phyloP scores from a whole-genome alignment of 2,888 invertebrate species.

The Trypoxylon attenuatum region DNA sequence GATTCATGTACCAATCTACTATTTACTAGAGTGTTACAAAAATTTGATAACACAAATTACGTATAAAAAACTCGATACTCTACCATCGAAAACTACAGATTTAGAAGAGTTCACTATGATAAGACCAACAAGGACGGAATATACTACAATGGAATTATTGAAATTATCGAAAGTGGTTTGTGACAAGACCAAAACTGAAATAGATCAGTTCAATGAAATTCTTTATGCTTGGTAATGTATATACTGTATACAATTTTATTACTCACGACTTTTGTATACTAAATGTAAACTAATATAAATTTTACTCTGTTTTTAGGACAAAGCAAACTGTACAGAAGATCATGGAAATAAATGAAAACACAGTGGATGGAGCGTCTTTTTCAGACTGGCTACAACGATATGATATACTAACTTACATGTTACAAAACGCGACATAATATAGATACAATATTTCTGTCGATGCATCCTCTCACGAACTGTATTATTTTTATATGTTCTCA shows the following conservation, averaged over 20 bases:
- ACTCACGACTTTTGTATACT: neutral
- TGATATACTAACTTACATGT: constrained; percentile 60
- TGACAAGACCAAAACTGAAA: constrained; percentile 51
- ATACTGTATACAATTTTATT: too few species aligned
- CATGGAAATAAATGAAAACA: constrained; percentile 51
- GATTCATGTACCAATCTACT: constrained; percentile 62
- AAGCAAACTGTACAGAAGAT: constrained; percentile 62
- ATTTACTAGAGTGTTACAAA: constrained; percentile 64
- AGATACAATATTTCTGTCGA: too few species aligned
- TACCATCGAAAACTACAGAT: too few species aligned
- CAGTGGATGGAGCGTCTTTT: constrained; percentile 61
- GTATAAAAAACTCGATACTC: constrained; percentile 31
- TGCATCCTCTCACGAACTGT: too few species aligned
- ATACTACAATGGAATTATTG: constrained; percentile 56
- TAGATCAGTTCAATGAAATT: constrained; percentile 55
- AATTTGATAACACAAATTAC: constrained; percentile 24
- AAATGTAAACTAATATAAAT: constrained; percentile 3
- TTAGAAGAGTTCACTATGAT: too few species aligned
- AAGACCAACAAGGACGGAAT: constrained; percentile 23
- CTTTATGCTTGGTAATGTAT: constrained; percentile 59
- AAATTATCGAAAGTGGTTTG: constrained; percentile 45
- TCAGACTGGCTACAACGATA: constrained; percentile 67
- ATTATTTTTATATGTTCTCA: too few species aligned
- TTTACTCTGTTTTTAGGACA: constrained; percentile 52
- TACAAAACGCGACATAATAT: too few species aligned